Evolutionary conservation across 2,888 invertebrate species (phyloP), one percentile per base, ranked within the genome.

Genomic region (Furcula furcula): DNA sequence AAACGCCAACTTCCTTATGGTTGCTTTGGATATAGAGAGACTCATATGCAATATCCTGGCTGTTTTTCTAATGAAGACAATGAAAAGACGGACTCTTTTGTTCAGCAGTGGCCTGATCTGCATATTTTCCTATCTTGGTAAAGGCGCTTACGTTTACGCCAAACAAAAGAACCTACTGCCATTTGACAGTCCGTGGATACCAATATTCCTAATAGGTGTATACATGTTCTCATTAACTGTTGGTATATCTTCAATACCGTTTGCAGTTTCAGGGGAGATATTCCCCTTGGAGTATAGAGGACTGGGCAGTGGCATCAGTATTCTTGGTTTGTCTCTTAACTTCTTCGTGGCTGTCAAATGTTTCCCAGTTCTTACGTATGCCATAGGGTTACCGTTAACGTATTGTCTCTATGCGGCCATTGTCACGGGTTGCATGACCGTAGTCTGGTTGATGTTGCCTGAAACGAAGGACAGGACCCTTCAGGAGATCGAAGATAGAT

Each of bases 261-360:
- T 94, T 82, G 91, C 93, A 7, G 87, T 94, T 74, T 91, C 93
- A 32, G 93, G 94, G 0, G 94, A 94, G 66, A 86, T 94, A 13
- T 94, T 93, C 63, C 90, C 93, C 0, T 76, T 91, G 26, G 89
- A 89, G 34, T 90, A 90, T 31, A 81, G 93, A 32, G 93, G 92
- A 0, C 70, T 92, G 3, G 94, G 93, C 1, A 91, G 93, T 7
- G 93, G 93, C 0, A 76, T 93, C 6, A 91, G 92, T 25, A 88
- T 92, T 1, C 87, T 91, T 40, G 90, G 91, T 12, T 85, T 91
- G 5, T 93, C 92, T 28, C 46, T 91, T n/a, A 91, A 92, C 48
- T 91, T 92, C 47, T 94, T 94, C 52, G 47, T 91, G 1, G 91
- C 92, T 9, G 91, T 94, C 1, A 93, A 94, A 72, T 89, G 89